Percentiles rank a stretch among this genome's conserved stretches.
Conservation (phyloP, 2,888 invertebrate genomes). For the Rhamnusium bicolor region DNA sequence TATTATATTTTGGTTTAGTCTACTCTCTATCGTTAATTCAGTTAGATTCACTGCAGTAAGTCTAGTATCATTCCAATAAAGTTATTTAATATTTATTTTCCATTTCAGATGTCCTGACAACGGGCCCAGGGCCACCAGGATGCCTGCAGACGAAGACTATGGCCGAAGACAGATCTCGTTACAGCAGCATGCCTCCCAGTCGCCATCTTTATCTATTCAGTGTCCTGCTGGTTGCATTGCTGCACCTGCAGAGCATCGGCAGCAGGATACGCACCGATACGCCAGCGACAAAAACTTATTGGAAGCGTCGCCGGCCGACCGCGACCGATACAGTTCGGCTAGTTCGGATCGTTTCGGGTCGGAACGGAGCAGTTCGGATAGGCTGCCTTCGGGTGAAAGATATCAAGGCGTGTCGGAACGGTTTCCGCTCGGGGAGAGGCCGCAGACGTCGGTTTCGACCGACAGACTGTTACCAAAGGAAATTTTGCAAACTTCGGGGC, state of each 20-base stretch:
- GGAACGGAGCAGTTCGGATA: slow-evolving; percentile 66
- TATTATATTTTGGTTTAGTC: too few relatives aligned
- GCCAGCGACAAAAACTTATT: slow-evolving; percentile 54
- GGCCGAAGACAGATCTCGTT: slow-evolving; percentile 66
- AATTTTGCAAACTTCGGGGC: slow-evolving; percentile 51
- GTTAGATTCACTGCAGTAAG: too few relatives aligned
- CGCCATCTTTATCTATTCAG: slow-evolving; percentile 48
- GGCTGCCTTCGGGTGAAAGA: slow-evolving; percentile 67
- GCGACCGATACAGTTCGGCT: slow-evolving; percentile 35
- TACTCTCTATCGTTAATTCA: too few relatives aligned
- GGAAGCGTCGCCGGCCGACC: slow-evolving; percentile 39
- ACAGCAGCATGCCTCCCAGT: slow-evolving; percentile 52
- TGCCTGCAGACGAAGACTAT: slow-evolving; percentile 73
- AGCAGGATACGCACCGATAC: slow-evolving; percentile 48
- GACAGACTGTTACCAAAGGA: slow-evolving; percentile 60
- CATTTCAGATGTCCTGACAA: slow-evolving; percentile 78
- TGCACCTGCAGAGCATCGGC: slow-evolving; percentile 57
- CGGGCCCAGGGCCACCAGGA: slow-evolving; percentile 78
- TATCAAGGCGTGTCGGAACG: slow-evolving; percentile 68
- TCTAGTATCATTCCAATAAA: too few relatives aligned
- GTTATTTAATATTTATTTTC: background rate
- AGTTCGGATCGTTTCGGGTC: slow-evolving; percentile 10
- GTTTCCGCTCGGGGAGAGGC: slow-evolving; percentile 70
- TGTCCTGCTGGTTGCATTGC: slow-evolving; percentile 61
- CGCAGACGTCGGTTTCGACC: slow-evolving; percentile 71